These are phyloP conservation scores for Megaceryle torquata DNA, from an alignment of 2,113 vertebrate species.

Conservation along the genomic window DNA sequence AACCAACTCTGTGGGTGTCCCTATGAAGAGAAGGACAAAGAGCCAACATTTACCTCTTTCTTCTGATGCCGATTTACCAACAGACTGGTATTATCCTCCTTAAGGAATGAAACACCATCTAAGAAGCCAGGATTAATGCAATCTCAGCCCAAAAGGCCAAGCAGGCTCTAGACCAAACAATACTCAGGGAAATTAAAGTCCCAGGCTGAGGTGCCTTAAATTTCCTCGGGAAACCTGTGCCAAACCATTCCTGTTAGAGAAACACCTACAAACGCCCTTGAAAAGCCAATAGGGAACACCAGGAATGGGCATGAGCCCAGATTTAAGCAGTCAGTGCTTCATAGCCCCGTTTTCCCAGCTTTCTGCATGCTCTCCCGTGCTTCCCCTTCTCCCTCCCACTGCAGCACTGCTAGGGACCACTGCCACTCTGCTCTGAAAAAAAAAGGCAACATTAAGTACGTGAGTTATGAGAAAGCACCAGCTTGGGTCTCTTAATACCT, in stretches of 20 bases:
- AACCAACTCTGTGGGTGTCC: background rate
- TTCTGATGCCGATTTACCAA: background rate
- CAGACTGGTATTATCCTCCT: background rate
- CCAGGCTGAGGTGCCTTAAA: background rate
- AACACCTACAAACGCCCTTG: background rate
- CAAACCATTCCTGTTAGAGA: background rate
- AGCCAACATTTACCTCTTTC: background rate
- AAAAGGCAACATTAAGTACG: fast-evolving
- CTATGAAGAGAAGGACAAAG: background rate
- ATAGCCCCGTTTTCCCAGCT: background rate
- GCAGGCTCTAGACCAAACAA: background rate
- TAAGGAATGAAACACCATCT: background rate
- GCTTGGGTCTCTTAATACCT: background rate
- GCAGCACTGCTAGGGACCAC: fast-evolving
- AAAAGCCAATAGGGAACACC: background rate
- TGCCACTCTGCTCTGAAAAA: background rate
- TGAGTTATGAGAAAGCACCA: background rate
- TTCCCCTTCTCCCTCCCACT: background rate
- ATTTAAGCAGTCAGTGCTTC: background rate
- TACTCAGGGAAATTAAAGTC: background rate
- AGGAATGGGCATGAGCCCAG: fast-evolving
- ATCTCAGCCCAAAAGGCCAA: background rate
- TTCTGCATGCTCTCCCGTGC: background rate
- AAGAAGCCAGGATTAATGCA: background rate
- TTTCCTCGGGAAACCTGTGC: background rate